Percentiles rank a stretch among this genome's conserved stretches.
phyloP scores from a whole-genome alignment of 2,888 invertebrate species.

The Lomographa bimaculata region DNA sequence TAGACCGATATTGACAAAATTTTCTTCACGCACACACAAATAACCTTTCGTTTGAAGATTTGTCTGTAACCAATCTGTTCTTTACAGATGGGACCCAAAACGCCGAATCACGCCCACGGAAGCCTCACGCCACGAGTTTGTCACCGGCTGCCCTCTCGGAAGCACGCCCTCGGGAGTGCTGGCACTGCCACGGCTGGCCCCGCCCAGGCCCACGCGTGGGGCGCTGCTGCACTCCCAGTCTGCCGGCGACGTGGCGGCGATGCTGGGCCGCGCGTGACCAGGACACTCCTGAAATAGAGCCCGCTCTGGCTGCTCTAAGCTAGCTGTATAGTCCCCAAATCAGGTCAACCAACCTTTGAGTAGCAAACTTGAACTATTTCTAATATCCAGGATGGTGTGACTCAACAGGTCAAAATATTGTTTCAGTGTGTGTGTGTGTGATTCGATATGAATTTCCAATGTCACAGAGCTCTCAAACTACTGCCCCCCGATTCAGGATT shows the following conservation, averaged over 20 bases:
- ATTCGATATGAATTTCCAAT: no score
- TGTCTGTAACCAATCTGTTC: no score
- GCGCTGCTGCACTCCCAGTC: conserved; percentile 85
- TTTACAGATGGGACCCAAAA: conserved; percentile 94
- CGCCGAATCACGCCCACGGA: conserved; percentile 96
- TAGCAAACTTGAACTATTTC: no score
- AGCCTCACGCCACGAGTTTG: conserved; percentile 94
- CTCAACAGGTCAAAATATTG: no score
- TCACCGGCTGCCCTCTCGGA: conserved; percentile 77
- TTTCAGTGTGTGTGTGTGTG: no score
- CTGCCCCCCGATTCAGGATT: no score
- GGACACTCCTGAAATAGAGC: conserved; percentile 51
- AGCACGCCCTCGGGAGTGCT: conserved; percentile 74
- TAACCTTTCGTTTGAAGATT: no score
- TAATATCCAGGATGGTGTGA: no score
- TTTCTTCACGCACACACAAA: no score
- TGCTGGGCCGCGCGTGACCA: conserved; percentile 86
- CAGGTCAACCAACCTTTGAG: no score
- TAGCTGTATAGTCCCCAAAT: conserved; percentile 5
- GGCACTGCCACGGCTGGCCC: conserved; percentile 66
- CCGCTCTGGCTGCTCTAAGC: conserved; percentile 13
- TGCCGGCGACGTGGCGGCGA: conserved; percentile 86
- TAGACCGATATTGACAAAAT: no score
- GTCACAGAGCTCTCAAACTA: no score
- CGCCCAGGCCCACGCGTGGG: conserved; percentile 59